Evolutionary conservation across 2,113 vertebrate species (phyloP).

Genomic region (Paraplagusia blochii): DNA sequence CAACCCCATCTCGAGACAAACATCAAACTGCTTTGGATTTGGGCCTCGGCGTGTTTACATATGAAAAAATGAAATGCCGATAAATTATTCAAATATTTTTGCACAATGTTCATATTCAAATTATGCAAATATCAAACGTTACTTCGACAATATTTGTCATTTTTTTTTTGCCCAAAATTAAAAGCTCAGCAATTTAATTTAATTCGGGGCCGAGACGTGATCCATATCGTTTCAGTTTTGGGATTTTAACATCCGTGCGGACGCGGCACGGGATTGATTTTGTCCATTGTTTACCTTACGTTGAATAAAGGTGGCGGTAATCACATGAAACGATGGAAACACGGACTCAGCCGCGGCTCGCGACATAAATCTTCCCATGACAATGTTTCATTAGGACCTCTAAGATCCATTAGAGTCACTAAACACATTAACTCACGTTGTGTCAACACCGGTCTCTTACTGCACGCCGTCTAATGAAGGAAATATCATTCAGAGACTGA

Average conservation of each 20-base stretch:
- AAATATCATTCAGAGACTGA: conserved; percentile 65
- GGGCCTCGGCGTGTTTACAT: conserved; percentile 42
- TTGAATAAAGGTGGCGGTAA: conserved; percentile 55
- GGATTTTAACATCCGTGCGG: conserved; percentile 27
- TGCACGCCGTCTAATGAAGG: conserved; percentile 63
- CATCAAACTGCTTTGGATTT: conserved; percentile 44
- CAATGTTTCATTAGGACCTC: conserved; percentile 73
- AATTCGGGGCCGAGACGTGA: conserved; percentile 14
- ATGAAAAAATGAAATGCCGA: conserved; percentile 26
- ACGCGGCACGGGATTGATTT: conserved; percentile 6
- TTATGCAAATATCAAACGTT: conserved; percentile 30
- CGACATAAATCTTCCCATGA: conserved; percentile 70
- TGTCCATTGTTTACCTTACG: conserved; percentile 29
- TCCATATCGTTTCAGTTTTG: conserved; percentile 23
- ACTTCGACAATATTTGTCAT: conserved; percentile 12
- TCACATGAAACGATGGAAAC: conserved; percentile 64
- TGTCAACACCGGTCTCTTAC: conserved; percentile 70
- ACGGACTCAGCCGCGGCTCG: conserved; percentile 51
- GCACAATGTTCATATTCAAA: conserved; percentile 19
- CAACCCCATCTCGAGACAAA: conserved; percentile 63
- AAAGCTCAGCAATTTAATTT: conserved; percentile 10
- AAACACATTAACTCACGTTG: conserved; percentile 74
- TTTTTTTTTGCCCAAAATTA: background rate
- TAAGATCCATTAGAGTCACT: conserved; percentile 72
- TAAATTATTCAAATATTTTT: conserved; percentile 5